Evolutionary conservation across 2,797 vertebrate species (phyloP).

Genomic region (Pogonophryne albipinna): DNA sequence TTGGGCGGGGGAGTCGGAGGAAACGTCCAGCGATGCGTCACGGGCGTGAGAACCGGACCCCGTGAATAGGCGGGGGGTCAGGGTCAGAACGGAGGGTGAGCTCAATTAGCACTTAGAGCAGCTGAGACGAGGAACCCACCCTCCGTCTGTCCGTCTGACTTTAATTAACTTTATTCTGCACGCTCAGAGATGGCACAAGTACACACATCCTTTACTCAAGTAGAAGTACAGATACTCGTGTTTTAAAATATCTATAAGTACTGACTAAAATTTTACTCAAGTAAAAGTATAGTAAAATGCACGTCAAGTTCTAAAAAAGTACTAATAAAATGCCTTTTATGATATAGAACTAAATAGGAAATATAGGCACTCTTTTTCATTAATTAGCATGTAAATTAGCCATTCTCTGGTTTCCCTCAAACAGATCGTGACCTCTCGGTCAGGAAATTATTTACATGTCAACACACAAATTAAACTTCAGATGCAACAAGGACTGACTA

Average conservation of each 20-base stretch:
- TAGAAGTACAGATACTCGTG: too few relatives aligned
- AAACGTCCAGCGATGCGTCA: constrained; percentile 69
- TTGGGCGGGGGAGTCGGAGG: constrained; percentile 58
- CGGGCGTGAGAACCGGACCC: constrained; percentile 78
- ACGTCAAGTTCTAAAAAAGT: neutral
- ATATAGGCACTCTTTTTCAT: neutral
- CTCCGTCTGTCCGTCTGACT: constrained; percentile 58
- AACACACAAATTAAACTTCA: constrained; percentile 48
- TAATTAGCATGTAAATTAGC: constrained; percentile 33
- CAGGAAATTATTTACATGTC: constrained; percentile 62
- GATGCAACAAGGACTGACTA: constrained; percentile 18
- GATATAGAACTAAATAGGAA: neutral
- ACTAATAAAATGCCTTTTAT: neutral
- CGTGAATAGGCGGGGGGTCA: constrained; percentile 71
- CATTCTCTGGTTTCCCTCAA: constrained; percentile 15
- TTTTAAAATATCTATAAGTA: too few relatives aligned
- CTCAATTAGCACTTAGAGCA: constrained; percentile 80
- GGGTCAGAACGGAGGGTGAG: constrained; percentile 70
- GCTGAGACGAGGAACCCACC: constrained; percentile 52
- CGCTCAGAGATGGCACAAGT: too few relatives aligned
- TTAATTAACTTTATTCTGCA: neutral
- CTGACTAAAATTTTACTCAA: too few relatives aligned
- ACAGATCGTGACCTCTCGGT: constrained; percentile 40
- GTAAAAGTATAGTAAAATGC: too few relatives aligned
- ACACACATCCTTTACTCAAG: too few relatives aligned